Evolutionary conservation across 92 coral and sea anemone species (phyloP), one percentile per base, ranked within the genome.

Genomic region (Epizoanthus ramosus): DNA sequence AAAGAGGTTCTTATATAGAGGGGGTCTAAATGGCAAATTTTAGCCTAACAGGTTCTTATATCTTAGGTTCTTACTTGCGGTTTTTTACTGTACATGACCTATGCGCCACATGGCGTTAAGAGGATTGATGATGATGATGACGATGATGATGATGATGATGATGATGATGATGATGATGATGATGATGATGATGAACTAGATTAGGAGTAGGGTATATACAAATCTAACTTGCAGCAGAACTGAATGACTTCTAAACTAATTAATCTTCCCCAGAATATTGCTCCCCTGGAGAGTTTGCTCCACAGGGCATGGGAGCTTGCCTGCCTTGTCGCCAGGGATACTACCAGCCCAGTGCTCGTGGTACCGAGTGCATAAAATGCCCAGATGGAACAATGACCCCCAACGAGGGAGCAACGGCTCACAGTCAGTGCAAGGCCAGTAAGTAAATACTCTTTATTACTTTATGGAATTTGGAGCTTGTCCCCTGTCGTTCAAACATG

Each of bases 241-340:
- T 0, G 7, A 21, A 7, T n/a, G n/a, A n/a, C n/a, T 33, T 79
- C 59, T 18, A 31, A 10, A 25, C 45, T n/a, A n/a, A n/a, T n/a
- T 37, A 39, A n/a, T 60, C 25, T 6, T 52, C 41, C 53, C 15
- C 54, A 80, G 84, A 68, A 60, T 80, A 66, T 31, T 80, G 84
- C 25, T 25, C 63, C 23, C 84, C 84, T 19, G 84, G 84, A 21
- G 64, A 66, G 74, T 80, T 80, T 50, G 84, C 84, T 22, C 41
- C 84, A 37, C 70, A 76, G 66, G 93, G 93, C 21, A 82, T 89
- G 59, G 93, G 90, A 19, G 93, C 90, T 6, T 89, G 93, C 41
- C 25, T 89, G 9, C 93, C 93, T 4, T 89, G 93, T 57, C 87
- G 77, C 3, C 90, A 85, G 17, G 93, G 93, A 25, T 63, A 86